Evolutionary conservation across 2,113 vertebrate species (phyloP).

Genomic region (Rhagologus leucostigma): DNA sequence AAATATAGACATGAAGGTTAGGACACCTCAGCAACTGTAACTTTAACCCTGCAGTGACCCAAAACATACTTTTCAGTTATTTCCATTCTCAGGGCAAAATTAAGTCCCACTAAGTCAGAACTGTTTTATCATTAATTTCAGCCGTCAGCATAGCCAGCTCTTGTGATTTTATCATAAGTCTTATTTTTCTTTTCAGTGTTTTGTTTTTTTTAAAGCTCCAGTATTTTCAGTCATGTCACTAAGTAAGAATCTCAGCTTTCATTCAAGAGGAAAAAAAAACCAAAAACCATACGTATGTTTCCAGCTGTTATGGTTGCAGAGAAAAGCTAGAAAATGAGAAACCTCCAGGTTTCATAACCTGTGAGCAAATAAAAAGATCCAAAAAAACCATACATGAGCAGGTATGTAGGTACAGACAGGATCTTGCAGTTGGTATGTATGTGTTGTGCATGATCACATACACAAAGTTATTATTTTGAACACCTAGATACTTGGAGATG

Average conservation of each 20-base stretch:
- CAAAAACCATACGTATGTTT: background rate
- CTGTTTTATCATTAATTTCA: background rate
- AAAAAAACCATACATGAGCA: background rate
- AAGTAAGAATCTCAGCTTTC: background rate
- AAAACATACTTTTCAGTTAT: background rate
- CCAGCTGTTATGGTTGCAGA: background rate
- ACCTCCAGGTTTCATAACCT: background rate
- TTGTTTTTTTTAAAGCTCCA: background rate
- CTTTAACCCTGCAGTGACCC: background rate
- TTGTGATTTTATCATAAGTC: background rate
- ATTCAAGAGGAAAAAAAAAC: background rate
- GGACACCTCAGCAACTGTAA: background rate
- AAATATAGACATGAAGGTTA: background rate
- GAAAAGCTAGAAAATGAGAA: constrained; percentile 3
- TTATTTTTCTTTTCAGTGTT: background rate
- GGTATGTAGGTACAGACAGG: background rate
- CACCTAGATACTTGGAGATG: background rate
- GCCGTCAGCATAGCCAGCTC: background rate
- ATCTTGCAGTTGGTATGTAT: background rate
- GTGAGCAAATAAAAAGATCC: background rate
- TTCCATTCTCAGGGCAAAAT: background rate
- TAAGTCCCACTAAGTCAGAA: background rate
- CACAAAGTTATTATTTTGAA: background rate
- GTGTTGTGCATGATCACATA: background rate
- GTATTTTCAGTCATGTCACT: background rate